phyloP scores from a whole-genome alignment of 2,113 vertebrate genomes.

The Recurvirostra avosetta region DNA sequence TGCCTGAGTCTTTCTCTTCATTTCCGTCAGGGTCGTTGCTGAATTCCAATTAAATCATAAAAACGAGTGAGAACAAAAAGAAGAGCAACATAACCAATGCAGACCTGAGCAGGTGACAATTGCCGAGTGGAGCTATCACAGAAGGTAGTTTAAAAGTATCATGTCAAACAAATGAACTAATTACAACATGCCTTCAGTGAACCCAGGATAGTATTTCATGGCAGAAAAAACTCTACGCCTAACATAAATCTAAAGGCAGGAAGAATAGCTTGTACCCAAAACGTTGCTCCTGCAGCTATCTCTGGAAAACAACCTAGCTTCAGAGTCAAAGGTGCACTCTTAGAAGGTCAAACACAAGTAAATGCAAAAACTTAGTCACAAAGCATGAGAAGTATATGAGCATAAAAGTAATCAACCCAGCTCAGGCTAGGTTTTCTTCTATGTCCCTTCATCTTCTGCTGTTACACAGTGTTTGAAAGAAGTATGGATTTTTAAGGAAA shows the following conservation, averaged over 20 bases:
- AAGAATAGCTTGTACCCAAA: not conserved
- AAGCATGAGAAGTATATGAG: not conserved
- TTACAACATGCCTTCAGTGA: not conserved
- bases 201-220: not conserved
- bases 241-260: not conserved
- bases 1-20: not conserved
- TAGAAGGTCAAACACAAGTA: not conserved
- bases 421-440: not conserved
- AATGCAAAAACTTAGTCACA: not conserved
- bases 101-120: not conserved
- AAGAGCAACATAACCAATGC: not conserved
- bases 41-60: conserved; percentile 55
- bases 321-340: not conserved
- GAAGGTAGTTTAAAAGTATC: not conserved
- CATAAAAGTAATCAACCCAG: not conserved
- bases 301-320: not conserved
- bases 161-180: conserved; percentile 21
- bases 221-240: not conserved
- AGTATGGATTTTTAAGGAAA: not conserved
- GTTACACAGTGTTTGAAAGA: not conserved
- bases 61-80: conserved; percentile 17
- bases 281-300: not conserved
- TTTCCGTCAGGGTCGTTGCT: conserved; percentile 3
- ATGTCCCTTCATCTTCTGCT: not conserved
- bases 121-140: not conserved